A percentile compares a stretch with the other conserved stretches of the same genome.
Evolutionary conservation across 2,888 invertebrate species (phyloP).

Genomic region (Drosophila buzzatii): DNA sequence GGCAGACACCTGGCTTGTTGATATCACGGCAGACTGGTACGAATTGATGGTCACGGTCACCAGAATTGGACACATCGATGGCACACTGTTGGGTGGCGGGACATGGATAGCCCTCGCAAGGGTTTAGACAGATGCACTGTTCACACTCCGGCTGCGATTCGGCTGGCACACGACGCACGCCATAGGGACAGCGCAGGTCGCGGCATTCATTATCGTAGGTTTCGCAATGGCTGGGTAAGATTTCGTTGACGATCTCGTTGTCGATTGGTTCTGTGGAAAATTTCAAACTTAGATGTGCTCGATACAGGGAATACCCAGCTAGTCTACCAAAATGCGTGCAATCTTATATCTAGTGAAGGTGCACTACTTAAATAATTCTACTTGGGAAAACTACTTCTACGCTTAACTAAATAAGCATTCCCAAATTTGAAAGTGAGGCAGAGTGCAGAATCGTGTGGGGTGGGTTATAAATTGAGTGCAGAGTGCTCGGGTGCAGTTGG

Average conservation of each 20-base stretch:
- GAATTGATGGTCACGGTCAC: conserved; percentile 70
- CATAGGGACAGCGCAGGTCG: conserved; percentile 89
- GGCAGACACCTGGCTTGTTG: conserved; percentile 90
- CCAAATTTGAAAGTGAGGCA: conserved; percentile 41
- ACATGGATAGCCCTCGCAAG: conserved; percentile 89
- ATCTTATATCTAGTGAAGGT: conserved; percentile 67
- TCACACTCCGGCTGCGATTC: conserved; percentile 88
- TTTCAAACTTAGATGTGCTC: neutral
- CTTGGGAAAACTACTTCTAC: conserved; percentile 39
- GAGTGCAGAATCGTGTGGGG: conserved; percentile 41
- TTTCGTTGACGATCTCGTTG: conserved; percentile 57
- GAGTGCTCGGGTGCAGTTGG: conserved; percentile 36
- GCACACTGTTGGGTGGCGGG: conserved; percentile 89
- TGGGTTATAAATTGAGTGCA: conserved; percentile 28
- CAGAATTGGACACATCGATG: conserved; percentile 86
- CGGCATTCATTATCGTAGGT: conserved; percentile 88
- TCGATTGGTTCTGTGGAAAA: conserved; percentile 49
- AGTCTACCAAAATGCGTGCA: conserved; percentile 54
- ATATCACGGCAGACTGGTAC: conserved; percentile 83
- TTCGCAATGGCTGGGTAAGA: conserved; percentile 86
- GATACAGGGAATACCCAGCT: neutral
- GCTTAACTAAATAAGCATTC: conserved; percentile 49
- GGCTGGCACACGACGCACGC: conserved; percentile 88
- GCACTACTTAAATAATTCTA: conserved; percentile 51
- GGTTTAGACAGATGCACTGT: conserved; percentile 91